A percentile compares a stretch with the other conserved stretches of the same genome.
Conservation (phyloP, 2,113 vertebrate species). For the Hemiprocne comata region DNA sequence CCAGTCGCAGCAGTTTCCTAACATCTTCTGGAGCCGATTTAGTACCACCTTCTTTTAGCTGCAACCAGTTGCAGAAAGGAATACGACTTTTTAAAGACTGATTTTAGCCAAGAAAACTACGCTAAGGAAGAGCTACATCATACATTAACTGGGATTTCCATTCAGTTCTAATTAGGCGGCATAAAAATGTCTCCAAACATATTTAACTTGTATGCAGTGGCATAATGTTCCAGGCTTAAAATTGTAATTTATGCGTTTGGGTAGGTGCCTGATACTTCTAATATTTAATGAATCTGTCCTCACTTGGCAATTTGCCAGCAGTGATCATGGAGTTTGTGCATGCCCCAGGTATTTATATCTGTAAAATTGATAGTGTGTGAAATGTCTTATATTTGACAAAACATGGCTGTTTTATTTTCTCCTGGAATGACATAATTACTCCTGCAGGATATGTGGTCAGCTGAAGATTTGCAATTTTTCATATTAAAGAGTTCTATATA, state of each 20-base stretch:
- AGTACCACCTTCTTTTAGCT: conserved; percentile 10
- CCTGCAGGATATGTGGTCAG: conserved; percentile 59
- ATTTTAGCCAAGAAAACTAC: conserved; percentile 8
- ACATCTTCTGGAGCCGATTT: not conserved
- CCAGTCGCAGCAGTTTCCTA: not conserved
- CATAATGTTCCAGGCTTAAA: conserved; percentile 20
- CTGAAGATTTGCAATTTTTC: conserved; percentile 49
- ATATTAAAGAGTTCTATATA: conserved; percentile 28
- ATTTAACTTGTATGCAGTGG: conserved; percentile 25
- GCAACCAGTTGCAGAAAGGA: conserved; percentile 50
- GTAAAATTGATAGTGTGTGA: conserved; percentile 62
- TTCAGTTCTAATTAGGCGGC: conserved; percentile 52
- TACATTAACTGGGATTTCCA: conserved; percentile 35
- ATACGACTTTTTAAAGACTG: conserved; percentile 1
- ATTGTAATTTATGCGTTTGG: conserved; percentile 57
- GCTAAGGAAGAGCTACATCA: conserved; percentile 33
- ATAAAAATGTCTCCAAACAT: conserved; percentile 48
- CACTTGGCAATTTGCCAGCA: conserved; percentile 50
- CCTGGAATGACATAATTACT: conserved; percentile 59
- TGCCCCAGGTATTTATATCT: conserved; percentile 60
- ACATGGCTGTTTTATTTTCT: conserved; percentile 55
- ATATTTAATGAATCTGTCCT: conserved; percentile 59
- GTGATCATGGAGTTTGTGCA: conserved; percentile 42
- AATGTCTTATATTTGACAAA: conserved; percentile 63
- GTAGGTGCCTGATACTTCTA: conserved; percentile 41